Conservation (phyloP, 2,888 invertebrate genomes). For the Rotaria macrura region DNA sequence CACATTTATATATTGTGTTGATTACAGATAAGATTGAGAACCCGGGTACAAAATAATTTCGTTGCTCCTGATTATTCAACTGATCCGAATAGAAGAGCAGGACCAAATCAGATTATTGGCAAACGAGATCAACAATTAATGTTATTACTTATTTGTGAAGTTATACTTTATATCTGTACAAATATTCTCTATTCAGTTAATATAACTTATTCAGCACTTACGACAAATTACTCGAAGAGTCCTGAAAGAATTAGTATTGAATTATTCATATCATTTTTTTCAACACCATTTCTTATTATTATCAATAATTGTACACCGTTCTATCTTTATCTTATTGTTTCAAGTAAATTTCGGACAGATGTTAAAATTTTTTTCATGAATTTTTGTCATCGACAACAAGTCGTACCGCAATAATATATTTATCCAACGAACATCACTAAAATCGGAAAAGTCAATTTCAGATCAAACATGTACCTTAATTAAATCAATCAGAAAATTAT, state of each 20-base stretch:
- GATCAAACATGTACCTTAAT: too few relatives aligned
- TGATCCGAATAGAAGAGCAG: not conserved
- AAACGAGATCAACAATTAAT: not conserved
- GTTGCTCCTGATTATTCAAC: not conserved
- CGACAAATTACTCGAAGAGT: not conserved
- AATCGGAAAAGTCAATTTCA: too few relatives aligned
- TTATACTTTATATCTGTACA: not conserved
- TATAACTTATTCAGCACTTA: not conserved
- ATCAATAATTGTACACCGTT: not conserved
- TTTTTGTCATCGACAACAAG: not conserved
- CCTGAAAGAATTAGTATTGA: not conserved
- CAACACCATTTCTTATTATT: not conserved
- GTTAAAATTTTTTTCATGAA: not conserved
- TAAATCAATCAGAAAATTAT: too few relatives aligned
- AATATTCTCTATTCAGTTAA: not conserved
- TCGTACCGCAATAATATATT: not conserved
- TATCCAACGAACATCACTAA: too few relatives aligned
- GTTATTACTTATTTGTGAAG: not conserved
- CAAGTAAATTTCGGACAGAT: not conserved
- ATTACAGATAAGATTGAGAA: not conserved
- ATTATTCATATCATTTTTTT: not conserved
- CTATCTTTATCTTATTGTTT: not conserved
- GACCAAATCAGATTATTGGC: not conserved
- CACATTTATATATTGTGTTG: too few relatives aligned
- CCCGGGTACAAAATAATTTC: not conserved